Evolutionary conservation across 2,113 vertebrate genomes (phyloP), one percentile per base, ranked within the genome.

Genomic region (Sinocyclocheilus anophthalmus): DNA sequence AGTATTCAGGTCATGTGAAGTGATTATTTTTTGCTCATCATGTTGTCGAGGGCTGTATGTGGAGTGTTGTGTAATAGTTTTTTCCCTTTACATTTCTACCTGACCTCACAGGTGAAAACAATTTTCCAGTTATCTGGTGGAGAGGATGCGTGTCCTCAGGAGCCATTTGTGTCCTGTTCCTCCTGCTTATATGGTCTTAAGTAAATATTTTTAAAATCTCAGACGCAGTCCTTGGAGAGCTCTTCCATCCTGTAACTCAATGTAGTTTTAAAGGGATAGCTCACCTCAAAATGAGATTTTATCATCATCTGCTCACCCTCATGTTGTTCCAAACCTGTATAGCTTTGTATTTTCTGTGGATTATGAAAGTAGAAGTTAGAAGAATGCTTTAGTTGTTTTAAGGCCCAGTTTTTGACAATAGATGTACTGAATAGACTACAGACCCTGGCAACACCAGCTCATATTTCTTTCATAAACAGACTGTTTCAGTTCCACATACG

Each of bases 91-190:
- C 8, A 10, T 69, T 37, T 57, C 24, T 12, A 14, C 39, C 20
- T 78, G 84, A 88, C 79, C 67, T 42, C 75, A 37, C 4, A 79
- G 85, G 87, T 88, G 42, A 86, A 83, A 65, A 42, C 70, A 42
- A 83, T 88, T 86, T 86, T 81, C 84, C 67, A 73, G 67, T 67
- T 24, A 42, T 30, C 24, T 67, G 33, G n/a, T 39, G 59, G n/a
- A 30, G 22, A 45, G 12, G n/a, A 0, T 39, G 16, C n/a, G 61
- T 33, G n/a, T 65, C 39, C 30, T 53, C 48, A 50, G 50, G 30
- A 30, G 76, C 48, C 4, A 10, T 13, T 57, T 80, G 26, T 61
- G 55, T 13, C n/a, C 22, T 80, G 55, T 13, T 24, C 22, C 20
- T 48, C 12, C 10, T n/a, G 6, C 6, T 48, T 13, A 24, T 48